Conservation (phyloP, 2,797 vertebrate genomes). For the Rousettus madagascariensis region DNA sequence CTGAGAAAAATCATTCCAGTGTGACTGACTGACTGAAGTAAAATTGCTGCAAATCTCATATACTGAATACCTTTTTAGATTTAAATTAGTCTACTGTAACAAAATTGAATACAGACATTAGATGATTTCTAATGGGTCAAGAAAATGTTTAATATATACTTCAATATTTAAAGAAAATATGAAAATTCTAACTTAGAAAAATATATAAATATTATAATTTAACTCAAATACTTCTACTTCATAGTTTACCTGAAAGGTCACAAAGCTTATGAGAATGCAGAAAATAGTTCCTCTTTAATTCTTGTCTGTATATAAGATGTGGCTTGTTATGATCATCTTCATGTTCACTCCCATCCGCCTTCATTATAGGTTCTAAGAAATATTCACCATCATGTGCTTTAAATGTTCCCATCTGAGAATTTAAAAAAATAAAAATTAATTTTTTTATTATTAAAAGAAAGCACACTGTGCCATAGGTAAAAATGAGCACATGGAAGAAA, state of each 20-base stretch:
- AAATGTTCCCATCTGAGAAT: slow-evolving; percentile 94
- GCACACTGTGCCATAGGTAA: neutral
- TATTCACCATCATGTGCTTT: slow-evolving; percentile 93
- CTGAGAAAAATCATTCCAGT: neutral
- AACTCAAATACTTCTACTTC: slow-evolving; percentile 24
- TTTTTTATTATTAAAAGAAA: neutral
- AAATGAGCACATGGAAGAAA: neutral
- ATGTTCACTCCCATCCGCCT: slow-evolving; percentile 87
- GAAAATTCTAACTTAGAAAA: neutral
- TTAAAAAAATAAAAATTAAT: slow-evolving; percentile 55
- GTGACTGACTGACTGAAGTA: neutral
- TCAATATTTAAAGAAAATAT: slow-evolving; percentile 10
- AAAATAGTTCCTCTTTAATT: slow-evolving; percentile 83
- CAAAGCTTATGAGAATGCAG: slow-evolving; percentile 84
- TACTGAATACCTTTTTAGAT: neutral
- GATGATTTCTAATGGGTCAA: neutral
- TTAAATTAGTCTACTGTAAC: neutral
- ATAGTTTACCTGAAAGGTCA: slow-evolving; percentile 91
- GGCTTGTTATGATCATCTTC: slow-evolving; percentile 95
- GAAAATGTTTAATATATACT: neutral
- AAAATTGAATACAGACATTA: neutral
- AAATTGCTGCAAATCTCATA: neutral
- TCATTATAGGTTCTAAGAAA: slow-evolving; percentile 95
- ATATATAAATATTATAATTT: neutral
- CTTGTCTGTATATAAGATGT: slow-evolving; percentile 94